Percentiles rank a stretch among this genome's conserved stretches.
Conservation (phyloP, 1,140 invertebrate genomes). For the Heliconius eleuchia region DNA sequence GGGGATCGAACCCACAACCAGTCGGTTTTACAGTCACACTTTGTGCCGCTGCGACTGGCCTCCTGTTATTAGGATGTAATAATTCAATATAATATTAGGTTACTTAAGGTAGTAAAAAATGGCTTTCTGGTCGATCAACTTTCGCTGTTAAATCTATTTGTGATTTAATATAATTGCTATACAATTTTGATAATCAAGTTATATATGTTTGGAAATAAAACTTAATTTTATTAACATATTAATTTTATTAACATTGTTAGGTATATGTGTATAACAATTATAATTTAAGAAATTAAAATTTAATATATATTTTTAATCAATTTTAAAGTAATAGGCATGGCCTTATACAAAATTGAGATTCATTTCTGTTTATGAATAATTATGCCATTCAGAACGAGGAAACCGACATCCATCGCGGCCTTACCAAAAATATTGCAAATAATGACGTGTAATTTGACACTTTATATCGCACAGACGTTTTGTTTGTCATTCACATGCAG, state of each 20-base stretch:
- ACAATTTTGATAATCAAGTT: neutral
- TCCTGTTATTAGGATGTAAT: neutral
- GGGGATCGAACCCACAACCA: no score
- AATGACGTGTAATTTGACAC: conserved; percentile 25
- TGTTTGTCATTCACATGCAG: neutral
- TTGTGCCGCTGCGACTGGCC: no score
- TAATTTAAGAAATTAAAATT: no score
- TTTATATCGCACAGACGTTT: neutral
- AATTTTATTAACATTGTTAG: no score
- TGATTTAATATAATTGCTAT: neutral
- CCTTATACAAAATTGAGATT: neutral
- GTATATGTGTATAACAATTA: no score
- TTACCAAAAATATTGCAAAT: conserved; percentile 17
- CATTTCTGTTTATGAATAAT: conserved; percentile 1
- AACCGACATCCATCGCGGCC: conserved; percentile 19
- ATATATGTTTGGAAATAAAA: neutral
- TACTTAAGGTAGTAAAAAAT: no score
- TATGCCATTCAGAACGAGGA: conserved; percentile 18
- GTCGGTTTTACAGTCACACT: no score
- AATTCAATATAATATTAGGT: no score
- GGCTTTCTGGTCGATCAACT: neutral
- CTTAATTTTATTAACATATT: neutral
- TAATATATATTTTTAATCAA: neutral
- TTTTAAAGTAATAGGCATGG: neutral
- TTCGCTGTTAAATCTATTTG: neutral